These are phyloP conservation scores for Cossypha heuglini DNA, from an alignment of 2,797 vertebrate species.

Conservation along the genomic window DNA sequence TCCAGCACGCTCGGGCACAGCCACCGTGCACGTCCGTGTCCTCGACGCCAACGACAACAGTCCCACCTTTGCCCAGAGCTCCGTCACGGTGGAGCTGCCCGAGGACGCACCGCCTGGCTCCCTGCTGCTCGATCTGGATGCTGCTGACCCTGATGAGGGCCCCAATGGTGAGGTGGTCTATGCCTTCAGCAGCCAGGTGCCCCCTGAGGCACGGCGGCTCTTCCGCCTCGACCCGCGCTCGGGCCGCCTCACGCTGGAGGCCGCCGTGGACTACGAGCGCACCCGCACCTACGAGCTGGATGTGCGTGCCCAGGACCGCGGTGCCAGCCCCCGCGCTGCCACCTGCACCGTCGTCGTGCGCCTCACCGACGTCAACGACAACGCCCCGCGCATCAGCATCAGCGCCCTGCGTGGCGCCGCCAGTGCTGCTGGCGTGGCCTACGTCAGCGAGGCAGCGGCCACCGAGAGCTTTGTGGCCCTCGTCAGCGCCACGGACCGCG, in stretches of 20 bases:
- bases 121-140: slow-evolving; percentile 85
- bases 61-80: slow-evolving; percentile 86
- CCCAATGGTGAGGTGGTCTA: slow-evolving; percentile 89
- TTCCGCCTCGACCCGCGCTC: slow-evolving; percentile 87
- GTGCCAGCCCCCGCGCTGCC: slow-evolving; percentile 83
- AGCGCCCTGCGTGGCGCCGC: slow-evolving; percentile 81
- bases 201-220: slow-evolving; percentile 83
- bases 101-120: slow-evolving; percentile 87
- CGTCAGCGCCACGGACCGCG: slow-evolving; percentile 90
- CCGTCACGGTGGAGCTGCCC: slow-evolving; percentile 84
- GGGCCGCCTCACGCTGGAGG: slow-evolving; percentile 83
- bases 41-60: slow-evolving; percentile 94
- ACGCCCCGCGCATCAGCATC: slow-evolving; percentile 87
- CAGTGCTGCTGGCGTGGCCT: slow-evolving; percentile 62
- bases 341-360: slow-evolving; percentile 89
- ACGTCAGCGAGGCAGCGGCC: slow-evolving; percentile 87
- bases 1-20: slow-evolving; percentile 82
- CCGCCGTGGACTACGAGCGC: slow-evolving; percentile 88
- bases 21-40: slow-evolving; percentile 86
- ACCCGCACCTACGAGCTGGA: slow-evolving; percentile 91
- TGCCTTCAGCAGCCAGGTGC: slow-evolving; percentile 84
- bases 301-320: slow-evolving; percentile 87
- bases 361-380: slow-evolving; percentile 92
- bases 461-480: slow-evolving; percentile 90
- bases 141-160: slow-evolving; percentile 86